Conservation (phyloP, 2,113 vertebrate genomes). For the Delphinapterus leucas region DNA sequence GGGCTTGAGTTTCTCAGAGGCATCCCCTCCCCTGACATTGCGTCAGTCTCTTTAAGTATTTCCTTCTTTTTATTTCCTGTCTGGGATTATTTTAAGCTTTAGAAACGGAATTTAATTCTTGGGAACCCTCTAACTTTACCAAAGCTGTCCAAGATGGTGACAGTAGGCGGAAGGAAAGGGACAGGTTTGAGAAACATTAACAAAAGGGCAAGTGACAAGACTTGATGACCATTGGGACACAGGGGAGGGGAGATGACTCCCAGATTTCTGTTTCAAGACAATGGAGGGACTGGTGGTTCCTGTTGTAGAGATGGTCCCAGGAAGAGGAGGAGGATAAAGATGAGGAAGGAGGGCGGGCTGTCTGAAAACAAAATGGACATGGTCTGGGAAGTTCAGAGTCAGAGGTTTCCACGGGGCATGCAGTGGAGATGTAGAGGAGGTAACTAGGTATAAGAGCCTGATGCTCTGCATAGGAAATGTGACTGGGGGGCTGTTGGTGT, state of each 20-base stretch:
- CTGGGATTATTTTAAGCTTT: neutral
- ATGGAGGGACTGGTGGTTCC: neutral
- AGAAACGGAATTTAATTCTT: neutral
- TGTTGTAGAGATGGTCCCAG: neutral
- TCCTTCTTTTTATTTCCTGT: neutral
- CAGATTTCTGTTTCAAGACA: neutral
- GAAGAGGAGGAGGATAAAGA: neutral
- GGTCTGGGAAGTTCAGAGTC: neutral
- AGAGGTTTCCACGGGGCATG: neutral
- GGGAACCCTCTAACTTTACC: neutral
- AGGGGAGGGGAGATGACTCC: neutral
- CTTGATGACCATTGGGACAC: neutral
- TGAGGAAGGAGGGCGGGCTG: neutral
- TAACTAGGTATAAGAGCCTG: neutral
- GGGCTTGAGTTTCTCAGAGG: neutral
- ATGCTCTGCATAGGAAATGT: accelerated
- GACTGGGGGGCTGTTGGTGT: neutral
- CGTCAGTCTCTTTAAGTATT: neutral
- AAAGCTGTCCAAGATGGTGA: neutral
- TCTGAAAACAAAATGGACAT: neutral
- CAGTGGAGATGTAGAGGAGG: neutral
- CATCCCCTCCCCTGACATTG: neutral
- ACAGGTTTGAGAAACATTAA: neutral
- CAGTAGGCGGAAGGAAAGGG: neutral
- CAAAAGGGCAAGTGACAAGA: neutral